Conservation (phyloP, 2,113 vertebrate species). For the Acanthisitta chloris region DNA sequence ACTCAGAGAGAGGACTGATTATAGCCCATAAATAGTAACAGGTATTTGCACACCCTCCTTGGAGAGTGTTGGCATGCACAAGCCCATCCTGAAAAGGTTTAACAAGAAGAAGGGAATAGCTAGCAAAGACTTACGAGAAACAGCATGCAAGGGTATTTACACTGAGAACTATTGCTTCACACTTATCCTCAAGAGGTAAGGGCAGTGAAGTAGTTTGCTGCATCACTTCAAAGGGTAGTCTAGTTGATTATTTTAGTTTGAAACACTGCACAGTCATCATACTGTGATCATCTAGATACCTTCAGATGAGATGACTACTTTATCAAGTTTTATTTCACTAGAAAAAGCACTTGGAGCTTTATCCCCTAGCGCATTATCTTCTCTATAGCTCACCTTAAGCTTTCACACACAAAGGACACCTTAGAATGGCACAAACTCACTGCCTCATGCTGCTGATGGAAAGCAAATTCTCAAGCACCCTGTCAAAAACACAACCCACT, state of each 20-base stretch:
- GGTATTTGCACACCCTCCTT: background rate
- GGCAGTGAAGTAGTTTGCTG: background rate
- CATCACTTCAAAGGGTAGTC: background rate
- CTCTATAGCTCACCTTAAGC: background rate
- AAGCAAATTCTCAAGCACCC: background rate
- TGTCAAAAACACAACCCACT: background rate
- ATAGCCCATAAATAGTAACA: background rate
- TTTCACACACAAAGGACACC: background rate
- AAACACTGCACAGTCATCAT: background rate
- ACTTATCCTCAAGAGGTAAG: background rate
- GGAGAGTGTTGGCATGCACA: background rate
- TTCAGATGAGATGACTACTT: background rate
- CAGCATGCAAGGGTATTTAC: background rate
- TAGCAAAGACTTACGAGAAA: background rate
- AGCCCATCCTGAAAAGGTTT: background rate
- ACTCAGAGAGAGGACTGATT: background rate
- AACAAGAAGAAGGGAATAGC: background rate
- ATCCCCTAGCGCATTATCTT: background rate
- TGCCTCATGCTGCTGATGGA: background rate
- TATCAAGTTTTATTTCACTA: background rate
- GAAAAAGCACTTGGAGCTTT: background rate
- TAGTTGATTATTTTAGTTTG: background rate
- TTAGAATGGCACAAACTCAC: background rate
- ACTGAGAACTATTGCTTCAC: background rate
- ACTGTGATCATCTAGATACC: background rate